These are phyloP conservation scores for Peromyscus leucopus DNA, from an alignment of 2,113 vertebrate genomes.

Conservation along the genomic window DNA sequence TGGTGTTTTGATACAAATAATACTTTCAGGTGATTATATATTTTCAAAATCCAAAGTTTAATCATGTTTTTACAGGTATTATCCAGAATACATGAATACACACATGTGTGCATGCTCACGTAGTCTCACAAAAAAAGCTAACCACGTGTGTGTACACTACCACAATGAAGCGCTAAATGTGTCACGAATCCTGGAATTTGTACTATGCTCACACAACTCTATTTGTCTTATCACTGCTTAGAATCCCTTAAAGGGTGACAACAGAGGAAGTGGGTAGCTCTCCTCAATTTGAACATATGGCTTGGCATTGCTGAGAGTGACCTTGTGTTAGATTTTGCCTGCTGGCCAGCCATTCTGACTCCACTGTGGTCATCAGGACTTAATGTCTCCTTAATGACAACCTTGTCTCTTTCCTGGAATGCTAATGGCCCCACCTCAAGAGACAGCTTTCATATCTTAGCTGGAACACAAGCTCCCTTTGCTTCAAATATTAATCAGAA, in stretches of 20 bases:
- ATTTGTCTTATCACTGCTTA: not conserved
- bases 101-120: not conserved
- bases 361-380: conserved; percentile 62
- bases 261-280: not conserved
- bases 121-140: not conserved
- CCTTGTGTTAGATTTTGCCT: conserved; percentile 61
- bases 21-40: not conserved
- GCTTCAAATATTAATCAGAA: conserved; percentile 79
- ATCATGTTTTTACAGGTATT: not conserved
- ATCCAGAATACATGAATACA: not conserved
- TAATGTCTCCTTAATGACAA: conserved; percentile 79
- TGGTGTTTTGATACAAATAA: not conserved
- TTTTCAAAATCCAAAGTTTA: conserved; percentile 24
- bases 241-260: not conserved
- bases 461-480: conserved; percentile 75
- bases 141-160: not conserved
- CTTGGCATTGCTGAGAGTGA: conserved; percentile 60
- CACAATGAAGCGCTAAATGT: not conserved
- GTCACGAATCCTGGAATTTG: not conserved
- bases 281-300: conserved; percentile 52
- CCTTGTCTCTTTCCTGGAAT: conserved; percentile 68
- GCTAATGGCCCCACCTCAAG: conserved; percentile 75
- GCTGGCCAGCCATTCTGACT: conserved; percentile 46
- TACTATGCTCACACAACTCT: not conserved
- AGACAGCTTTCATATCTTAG: conserved; percentile 76